Base-by-base conservation (phyloP, 2,888 invertebrate genomes). In the Drosophila neoperkinsi region DNA sequence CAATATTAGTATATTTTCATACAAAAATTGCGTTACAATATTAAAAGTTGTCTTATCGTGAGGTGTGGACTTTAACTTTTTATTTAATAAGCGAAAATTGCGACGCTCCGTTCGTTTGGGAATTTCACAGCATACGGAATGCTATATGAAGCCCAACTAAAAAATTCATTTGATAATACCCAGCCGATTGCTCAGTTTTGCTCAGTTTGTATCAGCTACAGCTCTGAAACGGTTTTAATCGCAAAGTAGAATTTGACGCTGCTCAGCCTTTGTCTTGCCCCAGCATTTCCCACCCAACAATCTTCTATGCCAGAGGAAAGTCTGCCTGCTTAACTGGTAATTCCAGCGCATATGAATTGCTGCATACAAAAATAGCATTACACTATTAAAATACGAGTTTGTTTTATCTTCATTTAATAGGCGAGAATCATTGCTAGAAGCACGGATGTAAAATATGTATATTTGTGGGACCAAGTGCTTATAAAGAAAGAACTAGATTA, bases 41-140 rank as follows among this genome's bases (percentile, higher is more conserved):
- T 75, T 81, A 72, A 81, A 89, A 86, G 82, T 81, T 77, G 53
- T 43, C 58, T 31, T 66, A 55, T 68, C 43, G 53, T 52, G 52
- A 55, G 71, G 67, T 65, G 81, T 58, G 50, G 69, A 66, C 72
- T 65, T 66, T 38, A 69, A 71, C 64, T 74, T 83, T 72, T 57
- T 59, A 38, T 58, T 46, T 50, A 74, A 72, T 70, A 68, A 77
- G 13, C 59, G 49, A 58, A 65, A 61, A 60, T 51, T 61, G 52
- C 13, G 55, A 51, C 7, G 34, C 28, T 55, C n/a, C 25, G 18
- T 18, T 25, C 18, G 16, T 18, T 55, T 11, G 18, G 10, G 36
- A 18, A 36, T 28, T 36, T 28, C 13, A 55, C 3, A 55, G 18
- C 11, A 34, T 3, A 11, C 34, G 11, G 11, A 28, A 6, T 25